A percentile compares a stretch with the other conserved stretches of the same genome.
These are phyloP conservation scores for Bos javanicus DNA, from an alignment of 2,113 vertebrate genomes.

Conservation along the genomic window DNA sequence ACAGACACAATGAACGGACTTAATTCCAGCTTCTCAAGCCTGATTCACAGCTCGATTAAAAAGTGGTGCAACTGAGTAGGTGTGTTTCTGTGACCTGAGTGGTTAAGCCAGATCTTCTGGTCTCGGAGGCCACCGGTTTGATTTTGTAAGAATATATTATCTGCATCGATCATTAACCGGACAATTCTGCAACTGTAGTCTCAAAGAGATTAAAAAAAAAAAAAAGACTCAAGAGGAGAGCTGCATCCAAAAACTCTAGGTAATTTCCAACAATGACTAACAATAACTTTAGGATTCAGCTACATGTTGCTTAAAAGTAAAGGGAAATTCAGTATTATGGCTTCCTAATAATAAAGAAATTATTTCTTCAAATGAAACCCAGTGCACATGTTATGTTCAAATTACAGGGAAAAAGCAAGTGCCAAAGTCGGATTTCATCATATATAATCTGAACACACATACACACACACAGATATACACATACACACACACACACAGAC, in stretches of 20 bases:
- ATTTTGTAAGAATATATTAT: constrained; percentile 57
- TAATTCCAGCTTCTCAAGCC: constrained; percentile 36
- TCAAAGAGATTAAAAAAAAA: neutral
- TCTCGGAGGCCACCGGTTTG: neutral
- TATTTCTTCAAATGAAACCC: neutral
- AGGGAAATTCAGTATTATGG: neutral
- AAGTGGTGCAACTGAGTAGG: constrained; percentile 57
- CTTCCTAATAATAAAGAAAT: neutral
- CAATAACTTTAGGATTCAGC: neutral
- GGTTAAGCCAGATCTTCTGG: constrained; percentile 65
- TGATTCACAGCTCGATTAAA: constrained; percentile 62
- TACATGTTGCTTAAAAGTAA: neutral
- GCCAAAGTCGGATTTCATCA: neutral
- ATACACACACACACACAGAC: neutral
- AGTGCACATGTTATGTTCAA: neutral
- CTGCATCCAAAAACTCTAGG: neutral
- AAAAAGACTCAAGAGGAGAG: neutral
- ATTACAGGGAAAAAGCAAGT: neutral
- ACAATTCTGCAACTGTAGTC: neutral
- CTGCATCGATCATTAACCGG: constrained; percentile 17
- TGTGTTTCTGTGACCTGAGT: constrained; percentile 33
- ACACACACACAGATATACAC: neutral
- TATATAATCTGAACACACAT: neutral
- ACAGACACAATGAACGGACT: constrained; percentile 30
- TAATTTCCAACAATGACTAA: neutral